Evolutionary conservation across 2,797 vertebrate genomes (phyloP).

Genomic region (Eutrigla gurnardus): DNA sequence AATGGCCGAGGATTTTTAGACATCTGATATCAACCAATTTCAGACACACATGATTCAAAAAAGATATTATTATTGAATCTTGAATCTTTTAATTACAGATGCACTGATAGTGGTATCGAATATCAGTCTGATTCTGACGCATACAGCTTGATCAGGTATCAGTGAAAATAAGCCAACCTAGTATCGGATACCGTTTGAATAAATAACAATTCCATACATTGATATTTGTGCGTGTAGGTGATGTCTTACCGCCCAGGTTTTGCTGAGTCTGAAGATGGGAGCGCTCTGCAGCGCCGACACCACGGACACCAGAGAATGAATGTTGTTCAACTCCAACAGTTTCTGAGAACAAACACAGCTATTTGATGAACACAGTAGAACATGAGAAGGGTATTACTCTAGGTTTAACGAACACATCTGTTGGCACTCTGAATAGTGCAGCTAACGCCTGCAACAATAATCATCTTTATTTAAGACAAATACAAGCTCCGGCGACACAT

Average conservation of each 20-base stretch:
- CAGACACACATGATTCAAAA: neutral
- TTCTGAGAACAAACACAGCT: constrained; percentile 83
- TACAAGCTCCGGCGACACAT: too few relatives aligned
- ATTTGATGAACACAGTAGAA: neutral
- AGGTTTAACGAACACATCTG: neutral
- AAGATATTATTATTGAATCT: too few relatives aligned
- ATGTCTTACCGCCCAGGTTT: constrained; percentile 96
- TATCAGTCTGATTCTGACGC: too few relatives aligned
- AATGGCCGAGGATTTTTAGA: neutral
- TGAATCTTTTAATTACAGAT: too few relatives aligned
- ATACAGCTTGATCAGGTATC: too few relatives aligned
- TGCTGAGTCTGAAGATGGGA: constrained; percentile 95
- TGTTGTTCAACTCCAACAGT: constrained; percentile 95
- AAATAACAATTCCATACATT: too few relatives aligned
- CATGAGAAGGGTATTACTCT: neutral
- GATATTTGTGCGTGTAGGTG: neutral
- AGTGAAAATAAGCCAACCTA: too few relatives aligned
- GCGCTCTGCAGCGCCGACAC: constrained; percentile 96
- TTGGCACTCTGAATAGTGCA: neutral
- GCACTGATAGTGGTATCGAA: too few relatives aligned
- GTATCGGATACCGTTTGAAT: too few relatives aligned
- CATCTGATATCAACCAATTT: neutral
- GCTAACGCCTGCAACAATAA: too few relatives aligned
- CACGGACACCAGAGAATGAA: constrained; percentile 96
- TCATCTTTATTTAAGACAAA: too few relatives aligned